These are phyloP conservation scores for Luperina testacea DNA, from an alignment of 2,888 invertebrate genomes.

Conservation along the genomic window DNA sequence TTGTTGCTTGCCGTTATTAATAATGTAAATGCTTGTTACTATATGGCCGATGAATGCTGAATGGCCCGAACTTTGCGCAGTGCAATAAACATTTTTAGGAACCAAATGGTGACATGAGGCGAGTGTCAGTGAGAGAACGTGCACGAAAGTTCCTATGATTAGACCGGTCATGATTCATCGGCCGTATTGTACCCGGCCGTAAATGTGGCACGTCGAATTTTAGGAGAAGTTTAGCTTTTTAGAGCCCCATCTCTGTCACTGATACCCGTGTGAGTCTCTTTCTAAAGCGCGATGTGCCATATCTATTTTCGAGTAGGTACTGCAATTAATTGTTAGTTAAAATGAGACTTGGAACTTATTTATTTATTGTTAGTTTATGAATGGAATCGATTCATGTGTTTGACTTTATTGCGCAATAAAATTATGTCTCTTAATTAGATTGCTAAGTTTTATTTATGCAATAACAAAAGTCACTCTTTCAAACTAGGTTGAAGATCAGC, in stretches of 20 bases:
- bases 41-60: not conserved
- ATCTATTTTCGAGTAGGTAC: not conserved
- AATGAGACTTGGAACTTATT: conserved; percentile 27
- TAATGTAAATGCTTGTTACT: not conserved
- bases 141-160: not conserved
- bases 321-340: not conserved
- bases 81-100: not conserved
- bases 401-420: conserved; percentile 53
- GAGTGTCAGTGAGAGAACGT: not conserved
- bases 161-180: not conserved
- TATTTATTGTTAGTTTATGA: conserved; percentile 36
- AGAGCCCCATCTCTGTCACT: not conserved
- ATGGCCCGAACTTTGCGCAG: not conserved
- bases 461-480: not conserved
- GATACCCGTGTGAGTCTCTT: not conserved
- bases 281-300: not conserved
- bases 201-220: not conserved
- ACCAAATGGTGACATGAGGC: not conserved
- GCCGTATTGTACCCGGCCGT: not conserved
- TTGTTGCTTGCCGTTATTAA: conserved; percentile 16
- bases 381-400: conserved; percentile 25
- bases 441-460: conserved; percentile 27
- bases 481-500: not conserved
- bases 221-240: not conserved
- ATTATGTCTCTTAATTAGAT: conserved; percentile 21